Evolutionary conservation across 2,888 invertebrate species (phyloP).

Genomic region (Epistrophe grossulariae): DNA sequence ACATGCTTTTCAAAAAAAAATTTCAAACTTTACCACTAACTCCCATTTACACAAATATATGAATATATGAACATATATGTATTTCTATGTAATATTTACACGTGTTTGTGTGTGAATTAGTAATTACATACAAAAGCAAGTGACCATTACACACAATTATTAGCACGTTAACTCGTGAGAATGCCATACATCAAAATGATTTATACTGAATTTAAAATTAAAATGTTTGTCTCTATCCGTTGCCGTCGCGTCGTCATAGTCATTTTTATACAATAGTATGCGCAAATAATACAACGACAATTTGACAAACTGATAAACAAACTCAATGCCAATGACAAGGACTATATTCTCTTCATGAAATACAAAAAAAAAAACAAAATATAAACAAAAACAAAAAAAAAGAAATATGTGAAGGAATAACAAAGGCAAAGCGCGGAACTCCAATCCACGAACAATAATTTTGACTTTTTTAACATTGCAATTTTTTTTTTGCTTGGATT

Average conservation of each 20-base stretch:
- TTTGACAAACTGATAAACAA: slow-evolving; percentile 35
- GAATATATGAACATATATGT: no score
- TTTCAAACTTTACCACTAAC: background rate
- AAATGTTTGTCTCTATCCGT: slow-evolving; percentile 24
- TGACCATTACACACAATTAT: slow-evolving; percentile 69
- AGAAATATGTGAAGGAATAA: slow-evolving; percentile 1
- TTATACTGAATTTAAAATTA: slow-evolving; percentile 27
- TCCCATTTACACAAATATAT: background rate
- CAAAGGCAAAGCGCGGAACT: background rate
- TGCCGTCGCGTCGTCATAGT: background rate
- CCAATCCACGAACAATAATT: slow-evolving; percentile 27
- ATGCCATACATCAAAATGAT: slow-evolving; percentile 57
- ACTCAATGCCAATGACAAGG: slow-evolving; percentile 52
- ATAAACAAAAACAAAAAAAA: background rate
- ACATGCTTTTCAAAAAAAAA: background rate
- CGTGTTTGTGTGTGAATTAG: background rate
- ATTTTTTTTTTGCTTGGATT: background rate
- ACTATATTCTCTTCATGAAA: slow-evolving; percentile 13
- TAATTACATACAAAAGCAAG: slow-evolving; percentile 53
- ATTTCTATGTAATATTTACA: no score
- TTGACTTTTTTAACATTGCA: background rate
- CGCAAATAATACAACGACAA: background rate
- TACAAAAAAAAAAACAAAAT: background rate
- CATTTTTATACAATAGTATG: background rate
- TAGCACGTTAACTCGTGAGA: slow-evolving; percentile 62